Base-by-base conservation (phyloP, 2,113 vertebrate genomes). In the Sinocyclocheilus rhinocerous region DNA sequence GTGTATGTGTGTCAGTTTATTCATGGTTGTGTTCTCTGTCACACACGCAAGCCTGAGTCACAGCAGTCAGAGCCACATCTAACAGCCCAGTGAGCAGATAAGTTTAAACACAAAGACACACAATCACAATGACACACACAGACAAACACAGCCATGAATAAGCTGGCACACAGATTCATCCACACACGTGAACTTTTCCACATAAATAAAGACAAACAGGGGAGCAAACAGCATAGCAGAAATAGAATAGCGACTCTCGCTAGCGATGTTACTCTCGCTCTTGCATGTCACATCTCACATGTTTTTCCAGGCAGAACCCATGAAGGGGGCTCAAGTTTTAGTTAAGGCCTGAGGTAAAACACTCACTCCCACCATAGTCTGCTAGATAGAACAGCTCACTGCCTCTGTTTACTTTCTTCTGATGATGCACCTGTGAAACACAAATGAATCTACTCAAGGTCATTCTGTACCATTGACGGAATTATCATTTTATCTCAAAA, bases 11-110 rank as follows among this genome's bases (percentile, higher is more conserved):
- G 26, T 22, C 45, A 12, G 18, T 73, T 26, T 84, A 52, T 84
- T 36, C 18, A 52, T 55, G 50, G 5, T n/a, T 69, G n/a, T 65
- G 20, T 2, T 45, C 73, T 50, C 42, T 50, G 39, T 76, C 73
- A 50, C 73, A 50, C 42, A 76, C 45, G 4, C n/a, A 50, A 15
- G 11, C 6, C 73, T 76, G 73, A 76, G 42, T 50, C 73, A 76
- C 73, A 76, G 73, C 42, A 76, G 73, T 50, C 73, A 76, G 39
- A 76, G 13, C 42, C 73, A 76, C 42, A 50, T 50, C 39, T 39
- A 75, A 10, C 39, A 45, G 72, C 39, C 22, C 22, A 75, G 20
- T 75, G 42, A 75, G 72, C 72, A 75, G 72, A 75, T 45, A 75
- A 48, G 39, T 48, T 72, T 72, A 39, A 72, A 39, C 69, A 22